These are phyloP conservation scores for Zonotrichia leucophrys DNA, from an alignment of 2,113 vertebrate species.

Conservation along the genomic window DNA sequence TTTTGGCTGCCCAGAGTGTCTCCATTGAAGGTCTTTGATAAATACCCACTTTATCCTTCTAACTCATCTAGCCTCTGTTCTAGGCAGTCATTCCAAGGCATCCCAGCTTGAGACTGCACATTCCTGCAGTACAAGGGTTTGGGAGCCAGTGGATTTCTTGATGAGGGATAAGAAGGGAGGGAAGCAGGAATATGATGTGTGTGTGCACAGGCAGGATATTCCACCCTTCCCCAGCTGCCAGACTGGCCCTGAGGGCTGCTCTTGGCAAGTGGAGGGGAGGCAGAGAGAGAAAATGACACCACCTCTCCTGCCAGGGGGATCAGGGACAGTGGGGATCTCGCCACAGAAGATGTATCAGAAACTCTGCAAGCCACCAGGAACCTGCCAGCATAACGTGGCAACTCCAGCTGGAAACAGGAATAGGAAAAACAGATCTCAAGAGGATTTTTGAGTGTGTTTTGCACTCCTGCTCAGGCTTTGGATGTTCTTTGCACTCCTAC, in stretches of 20 bases:
- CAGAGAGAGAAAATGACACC: neutral
- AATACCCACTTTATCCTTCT: neutral
- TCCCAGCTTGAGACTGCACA: rapidly evolving
- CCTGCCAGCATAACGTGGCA: neutral
- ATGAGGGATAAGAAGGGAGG: neutral
- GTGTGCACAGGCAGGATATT: neutral
- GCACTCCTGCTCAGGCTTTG: neutral
- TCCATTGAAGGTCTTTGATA: neutral
- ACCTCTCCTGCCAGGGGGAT: neutral
- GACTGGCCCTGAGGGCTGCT: neutral
- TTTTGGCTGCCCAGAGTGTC: neutral
- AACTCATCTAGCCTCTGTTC: neutral
- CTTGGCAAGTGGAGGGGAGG: rapidly evolving
- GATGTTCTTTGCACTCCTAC: neutral
- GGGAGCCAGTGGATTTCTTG: neutral
- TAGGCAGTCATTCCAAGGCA: neutral
- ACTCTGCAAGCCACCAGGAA: neutral
- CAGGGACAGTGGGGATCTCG: neutral
- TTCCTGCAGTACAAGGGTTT: rapidly evolving
- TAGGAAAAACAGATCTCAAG: neutral
- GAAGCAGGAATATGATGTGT: rapidly evolving
- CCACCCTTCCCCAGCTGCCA: neutral
- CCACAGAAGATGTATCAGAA: rapidly evolving
- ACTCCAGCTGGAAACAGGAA: neutral
- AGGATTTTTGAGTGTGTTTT: neutral